Evolutionary conservation across 2,888 invertebrate species (phyloP).

Genomic region (Deilephila porcellus): DNA sequence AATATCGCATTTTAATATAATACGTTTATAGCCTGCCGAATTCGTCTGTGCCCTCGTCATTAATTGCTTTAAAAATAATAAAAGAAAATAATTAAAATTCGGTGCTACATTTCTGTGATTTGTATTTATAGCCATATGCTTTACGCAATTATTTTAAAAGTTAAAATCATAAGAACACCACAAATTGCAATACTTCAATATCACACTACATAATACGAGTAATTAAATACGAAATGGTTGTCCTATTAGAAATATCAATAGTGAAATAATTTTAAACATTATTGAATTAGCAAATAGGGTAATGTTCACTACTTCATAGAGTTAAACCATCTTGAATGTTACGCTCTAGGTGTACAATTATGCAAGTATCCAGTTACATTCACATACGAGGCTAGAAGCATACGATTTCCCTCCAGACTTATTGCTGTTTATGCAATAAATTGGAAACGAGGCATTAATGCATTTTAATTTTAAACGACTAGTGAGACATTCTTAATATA

Average conservation of each 20-base stretch:
- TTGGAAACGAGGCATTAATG: neutral
- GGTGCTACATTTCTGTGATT: too few species aligned
- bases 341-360: slow-evolving; percentile 12
- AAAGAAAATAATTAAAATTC: too few species aligned
- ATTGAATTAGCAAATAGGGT: neutral
- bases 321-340: slow-evolving; percentile 3
- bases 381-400: slow-evolving; percentile 16
- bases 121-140: neutral
- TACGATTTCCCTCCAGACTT: neutral
- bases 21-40: slow-evolving; percentile 5
- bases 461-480: neutral
- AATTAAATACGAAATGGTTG: too few species aligned
- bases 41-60: neutral
- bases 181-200: too few species aligned
- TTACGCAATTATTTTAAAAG: neutral
- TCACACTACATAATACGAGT: too few species aligned
- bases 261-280: too few species aligned
- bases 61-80: neutral
- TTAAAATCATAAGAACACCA: too few species aligned
- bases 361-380: slow-evolving; percentile 22
- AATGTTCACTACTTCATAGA: neutral
- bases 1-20: neutral
- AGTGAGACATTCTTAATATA: neutral
- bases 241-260: too few species aligned
- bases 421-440: slow-evolving; percentile 9